Base-by-base conservation (phyloP, 2,797 vertebrate genomes). In the Oceanodroma leucorhoa region DNA sequence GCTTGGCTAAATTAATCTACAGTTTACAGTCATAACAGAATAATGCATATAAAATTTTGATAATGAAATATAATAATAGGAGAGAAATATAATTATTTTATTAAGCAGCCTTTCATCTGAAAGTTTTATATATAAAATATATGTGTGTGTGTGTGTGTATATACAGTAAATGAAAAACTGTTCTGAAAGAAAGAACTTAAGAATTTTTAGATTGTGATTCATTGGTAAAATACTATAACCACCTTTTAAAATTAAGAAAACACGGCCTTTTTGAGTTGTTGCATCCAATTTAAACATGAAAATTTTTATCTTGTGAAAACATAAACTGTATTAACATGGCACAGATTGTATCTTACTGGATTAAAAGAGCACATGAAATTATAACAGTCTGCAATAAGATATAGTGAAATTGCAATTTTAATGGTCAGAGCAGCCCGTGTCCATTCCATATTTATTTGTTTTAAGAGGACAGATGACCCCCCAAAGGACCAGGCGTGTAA, bases 131-230 rank as follows among this genome's bases (percentile, higher is more conserved):
- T 40, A 54, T 23, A 41, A 61, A 41, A 53, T 45, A 16, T 14
- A 5, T 12, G 3, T 36, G 3, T 32, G 1, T 16, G 0, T 38
- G 5, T n/a, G 30, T 8, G 29, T 6, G 34, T 2, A 46, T 23
- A 32, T 2, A 16, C 1, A 71, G 10, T 26, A 76, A 80, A 73
- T 36, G 5, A 65, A 67, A 67, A 75, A 14, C 8, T 34, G 4
- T 58, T 62, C 20, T 46, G 16, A 72, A 61, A 50, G n/a, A 70
- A 48, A 13, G 11, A 75, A 36, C 1, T 7, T 46, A 40, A 27
- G 19, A 36, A 22, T 19, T 32, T 79, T 5, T 34, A 67, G 51
- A 57, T 26, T 50, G 9, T 29, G 5, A 12, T 66, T 75, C 22
- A 16, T 57, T 57, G 7, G 10, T 32, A 75, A 89, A 90, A 72